Evolutionary conservation across 2,888 invertebrate genomes (phyloP).

Genomic region (Chloroclystis v-ata): DNA sequence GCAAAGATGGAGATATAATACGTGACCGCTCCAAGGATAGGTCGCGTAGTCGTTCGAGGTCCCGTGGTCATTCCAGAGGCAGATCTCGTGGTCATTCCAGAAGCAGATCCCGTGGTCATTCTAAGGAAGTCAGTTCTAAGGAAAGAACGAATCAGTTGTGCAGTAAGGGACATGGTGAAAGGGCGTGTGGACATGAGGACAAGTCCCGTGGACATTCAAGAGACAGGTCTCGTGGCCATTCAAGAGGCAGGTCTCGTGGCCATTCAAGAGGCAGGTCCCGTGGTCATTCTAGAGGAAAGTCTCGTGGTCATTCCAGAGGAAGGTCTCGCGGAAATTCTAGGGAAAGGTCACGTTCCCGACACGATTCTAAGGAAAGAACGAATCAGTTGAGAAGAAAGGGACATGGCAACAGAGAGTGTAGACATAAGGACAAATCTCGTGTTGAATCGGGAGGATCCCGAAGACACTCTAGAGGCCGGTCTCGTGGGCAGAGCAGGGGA

Average conservation of each 20-base stretch:
- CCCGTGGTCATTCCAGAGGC: conserved; percentile 5
- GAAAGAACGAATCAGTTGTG: no score
- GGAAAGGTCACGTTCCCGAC: no score
- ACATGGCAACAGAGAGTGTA: no score
- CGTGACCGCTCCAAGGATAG: background rate
- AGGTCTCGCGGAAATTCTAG: background rate
- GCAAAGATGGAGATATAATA: background rate
- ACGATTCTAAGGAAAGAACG: no score
- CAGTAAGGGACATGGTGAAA: no score
- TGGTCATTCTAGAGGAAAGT: background rate
- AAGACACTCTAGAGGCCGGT: no score
- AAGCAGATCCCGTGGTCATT: background rate
- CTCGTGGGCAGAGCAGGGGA: background rate
- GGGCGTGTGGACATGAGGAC: no score
- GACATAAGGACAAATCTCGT: no score
- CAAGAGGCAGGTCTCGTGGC: background rate
- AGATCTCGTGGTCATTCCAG: conserved; percentile 7
- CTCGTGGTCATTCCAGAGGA: background rate
- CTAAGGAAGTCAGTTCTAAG: no score
- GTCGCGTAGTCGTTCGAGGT: background rate
- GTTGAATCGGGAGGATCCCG: no score
- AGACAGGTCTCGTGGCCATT: background rate
- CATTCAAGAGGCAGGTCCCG: conserved; percentile 4
- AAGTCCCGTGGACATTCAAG: no score
- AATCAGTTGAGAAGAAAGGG: no score